Conservation (phyloP, 2,888 invertebrate genomes). For the Stramonita haemastoma region DNA sequence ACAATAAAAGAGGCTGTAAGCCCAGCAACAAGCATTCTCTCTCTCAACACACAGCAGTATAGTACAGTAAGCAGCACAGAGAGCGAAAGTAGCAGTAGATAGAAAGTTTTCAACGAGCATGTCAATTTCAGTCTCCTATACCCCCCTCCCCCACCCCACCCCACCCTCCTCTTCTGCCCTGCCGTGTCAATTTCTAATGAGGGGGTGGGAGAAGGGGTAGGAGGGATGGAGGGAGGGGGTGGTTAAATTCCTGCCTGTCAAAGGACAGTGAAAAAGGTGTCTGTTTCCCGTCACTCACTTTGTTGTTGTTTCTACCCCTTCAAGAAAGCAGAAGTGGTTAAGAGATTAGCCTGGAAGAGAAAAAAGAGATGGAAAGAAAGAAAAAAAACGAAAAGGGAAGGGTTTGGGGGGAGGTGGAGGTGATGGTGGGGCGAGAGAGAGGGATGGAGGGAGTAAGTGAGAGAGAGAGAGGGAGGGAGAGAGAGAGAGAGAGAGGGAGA, state of each 20-base stretch:
- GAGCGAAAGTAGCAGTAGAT: slow-evolving; percentile 3
- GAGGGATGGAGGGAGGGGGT: too few relatives aligned
- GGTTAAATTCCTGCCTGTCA: not conserved
- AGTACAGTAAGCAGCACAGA: not conserved
- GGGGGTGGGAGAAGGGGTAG: too few relatives aligned
- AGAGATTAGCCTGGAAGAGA: not conserved
- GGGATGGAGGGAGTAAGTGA: too few relatives aligned
- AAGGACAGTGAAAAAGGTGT: not conserved
- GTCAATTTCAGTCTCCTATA: not conserved
- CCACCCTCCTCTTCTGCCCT: not conserved
- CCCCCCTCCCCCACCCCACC: too few relatives aligned
- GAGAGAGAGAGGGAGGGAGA: not conserved
- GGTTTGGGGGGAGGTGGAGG: not conserved
- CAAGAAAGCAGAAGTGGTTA: not conserved
- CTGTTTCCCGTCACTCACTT: not conserved
- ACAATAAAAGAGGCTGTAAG: not conserved
- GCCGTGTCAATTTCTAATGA: slow-evolving; percentile 19
- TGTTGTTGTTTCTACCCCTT: not conserved
- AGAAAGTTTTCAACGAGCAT: slow-evolving; percentile 33
- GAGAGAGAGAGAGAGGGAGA: too few relatives aligned
- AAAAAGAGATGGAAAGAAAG: not conserved
- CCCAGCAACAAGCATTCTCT: too few relatives aligned
- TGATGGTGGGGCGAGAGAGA: too few relatives aligned
- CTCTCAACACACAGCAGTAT: not conserved
- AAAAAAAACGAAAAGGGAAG: too few relatives aligned